Evolutionary conservation across 2,888 invertebrate genomes (phyloP).

Genomic region (Heliconius aoede): DNA sequence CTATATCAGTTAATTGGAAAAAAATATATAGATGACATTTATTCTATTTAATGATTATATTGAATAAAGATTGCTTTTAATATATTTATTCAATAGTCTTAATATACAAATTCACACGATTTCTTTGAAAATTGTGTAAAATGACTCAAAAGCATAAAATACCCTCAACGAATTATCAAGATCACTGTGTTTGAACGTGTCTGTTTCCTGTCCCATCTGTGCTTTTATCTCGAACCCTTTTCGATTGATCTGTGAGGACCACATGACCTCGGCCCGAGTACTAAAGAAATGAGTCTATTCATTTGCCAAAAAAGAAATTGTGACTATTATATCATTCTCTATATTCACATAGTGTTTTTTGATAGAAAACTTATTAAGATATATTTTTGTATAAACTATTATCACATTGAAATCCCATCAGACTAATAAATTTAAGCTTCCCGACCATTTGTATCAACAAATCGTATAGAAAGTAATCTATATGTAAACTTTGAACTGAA

Average conservation of each 20-base stretch:
- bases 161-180: slow-evolving; percentile 12
- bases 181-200: slow-evolving; percentile 7
- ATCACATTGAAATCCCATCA: neutral
- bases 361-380: neutral
- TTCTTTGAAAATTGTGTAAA: neutral
- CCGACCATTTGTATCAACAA: slow-evolving; percentile 19
- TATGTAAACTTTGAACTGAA: slow-evolving; percentile 30
- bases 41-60: too few relatives aligned
- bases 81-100: too few relatives aligned
- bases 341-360: neutral
- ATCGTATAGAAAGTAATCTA: slow-evolving; percentile 22
- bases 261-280: slow-evolving; percentile 17
- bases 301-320: neutral
- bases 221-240: slow-evolving; percentile 23
- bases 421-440: slow-evolving; percentile 11
- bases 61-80: too few relatives aligned
- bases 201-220: slow-evolving; percentile 9
- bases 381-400: too few relatives aligned
- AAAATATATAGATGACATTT: too few relatives aligned
- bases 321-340: neutral
- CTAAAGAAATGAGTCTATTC: neutral
- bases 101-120: too few relatives aligned
- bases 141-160: neutral
- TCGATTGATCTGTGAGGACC: slow-evolving; percentile 6
- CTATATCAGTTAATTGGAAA: too few relatives aligned